These are phyloP conservation scores for Elegia similella DNA, from an alignment of 2,888 invertebrate genomes.

Conservation along the genomic window DNA sequence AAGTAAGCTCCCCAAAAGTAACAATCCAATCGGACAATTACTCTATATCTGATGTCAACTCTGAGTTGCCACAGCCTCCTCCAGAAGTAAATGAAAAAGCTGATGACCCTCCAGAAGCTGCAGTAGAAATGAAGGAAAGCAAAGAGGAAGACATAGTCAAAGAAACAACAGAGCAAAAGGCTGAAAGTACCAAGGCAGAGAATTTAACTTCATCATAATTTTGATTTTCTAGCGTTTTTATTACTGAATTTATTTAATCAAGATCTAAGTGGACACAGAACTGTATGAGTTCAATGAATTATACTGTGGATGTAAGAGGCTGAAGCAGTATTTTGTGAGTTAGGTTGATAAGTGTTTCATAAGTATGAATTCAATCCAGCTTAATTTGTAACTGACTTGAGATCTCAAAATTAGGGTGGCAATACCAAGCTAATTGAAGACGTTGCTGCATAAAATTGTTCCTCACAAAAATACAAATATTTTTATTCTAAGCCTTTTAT, in stretches of 20 bases:
- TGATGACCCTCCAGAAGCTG: constrained; percentile 21
- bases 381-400: no score
- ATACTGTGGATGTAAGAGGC: not conserved
- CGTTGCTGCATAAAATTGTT: no score
- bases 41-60: constrained; percentile 69
- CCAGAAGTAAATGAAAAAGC: constrained; percentile 30
- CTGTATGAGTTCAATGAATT: not conserved
- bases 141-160: constrained; percentile 20
- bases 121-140: constrained; percentile 18
- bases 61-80: constrained; percentile 53
- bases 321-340: no score
- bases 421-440: no score
- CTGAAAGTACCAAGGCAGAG: constrained; percentile 24
- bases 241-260: not conserved
- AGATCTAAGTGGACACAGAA: not conserved
- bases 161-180: constrained; percentile 32
- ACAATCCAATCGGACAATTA: constrained; percentile 61
- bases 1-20: constrained; percentile 31
- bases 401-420: no score
- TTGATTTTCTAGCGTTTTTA: not conserved
- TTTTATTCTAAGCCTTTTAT: no score
- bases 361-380: no score
- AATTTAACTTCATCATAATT: constrained; percentile 25
- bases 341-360: no score
- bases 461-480: no score